phyloP scores from a whole-genome alignment of 2,888 invertebrate genomes.

The Euproctis similis region DNA sequence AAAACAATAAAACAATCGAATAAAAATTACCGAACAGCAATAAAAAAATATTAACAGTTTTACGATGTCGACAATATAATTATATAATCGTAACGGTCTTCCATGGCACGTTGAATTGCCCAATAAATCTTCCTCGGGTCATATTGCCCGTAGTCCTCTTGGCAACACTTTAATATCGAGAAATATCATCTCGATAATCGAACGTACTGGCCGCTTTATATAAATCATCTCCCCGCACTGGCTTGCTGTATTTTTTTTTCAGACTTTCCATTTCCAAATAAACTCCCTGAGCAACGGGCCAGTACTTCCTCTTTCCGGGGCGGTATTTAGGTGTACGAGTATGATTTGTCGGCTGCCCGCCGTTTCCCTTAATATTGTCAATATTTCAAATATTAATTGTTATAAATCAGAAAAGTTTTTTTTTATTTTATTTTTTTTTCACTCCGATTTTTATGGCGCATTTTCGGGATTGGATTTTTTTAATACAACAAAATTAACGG shows the following conservation, averaged over 20 bases:
- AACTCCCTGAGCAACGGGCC: slow-evolving; percentile 71
- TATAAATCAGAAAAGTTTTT: slow-evolving; percentile 70
- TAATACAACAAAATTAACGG: slow-evolving; percentile 52
- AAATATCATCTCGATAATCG: slow-evolving; percentile 75
- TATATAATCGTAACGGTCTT: slow-evolving; percentile 74
- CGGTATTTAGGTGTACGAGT: slow-evolving; percentile 51
- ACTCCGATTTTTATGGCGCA: slow-evolving; percentile 52
- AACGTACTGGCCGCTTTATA: slow-evolving; percentile 61
- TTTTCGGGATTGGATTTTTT: slow-evolving; percentile 58
- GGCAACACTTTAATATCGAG: slow-evolving; percentile 76
- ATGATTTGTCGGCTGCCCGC: slow-evolving; percentile 73
- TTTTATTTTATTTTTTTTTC: too few relatives aligned
- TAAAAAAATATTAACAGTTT: slow-evolving; percentile 73
- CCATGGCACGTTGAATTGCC: slow-evolving; percentile 67
- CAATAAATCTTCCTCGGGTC: slow-evolving; percentile 74
- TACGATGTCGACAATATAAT: slow-evolving; percentile 74
- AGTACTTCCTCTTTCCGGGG: slow-evolving; percentile 73
- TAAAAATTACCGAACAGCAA: slow-evolving; percentile 66
- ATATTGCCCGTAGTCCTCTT: slow-evolving; percentile 73
- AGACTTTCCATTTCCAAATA: slow-evolving; percentile 76
- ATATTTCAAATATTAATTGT: slow-evolving; percentile 76
- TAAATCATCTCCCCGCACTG: slow-evolving; percentile 67
- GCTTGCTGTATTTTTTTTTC: slow-evolving; percentile 71
- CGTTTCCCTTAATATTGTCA: slow-evolving; percentile 74
- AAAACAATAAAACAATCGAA: slow-evolving; percentile 71